Evolutionary conservation across 2,888 invertebrate species (phyloP), one percentile per base, ranked within the genome.

Genomic region (Pheosia gnoma): DNA sequence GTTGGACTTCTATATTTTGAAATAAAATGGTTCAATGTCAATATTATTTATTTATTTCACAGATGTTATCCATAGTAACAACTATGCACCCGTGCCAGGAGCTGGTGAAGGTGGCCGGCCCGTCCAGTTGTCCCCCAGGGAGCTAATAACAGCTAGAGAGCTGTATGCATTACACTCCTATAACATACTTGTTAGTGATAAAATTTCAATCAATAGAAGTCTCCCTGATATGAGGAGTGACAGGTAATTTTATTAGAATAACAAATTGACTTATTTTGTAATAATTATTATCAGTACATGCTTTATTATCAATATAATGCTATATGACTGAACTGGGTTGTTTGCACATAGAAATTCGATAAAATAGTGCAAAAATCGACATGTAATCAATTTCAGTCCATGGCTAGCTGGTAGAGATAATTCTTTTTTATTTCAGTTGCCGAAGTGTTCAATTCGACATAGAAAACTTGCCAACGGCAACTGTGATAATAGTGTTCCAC

Each of bases 401-500:
- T n/a, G 39, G 5, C 39, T 39, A 5, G 4, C 39, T 39, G 4
- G 5, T 39, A 5, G 5, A 5, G 39, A 39, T 39, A 39, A 39
- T 39, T 51, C 53, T 61, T 13, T 60, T 55, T 25, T 25, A 25
- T 88, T 88, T 60, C 81, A 93, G 93, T 69, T 93, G 93, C 73
- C 86, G 79, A 75, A 79, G 74, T 69, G 86, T 89, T 54, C 67
- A 85, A 39, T 91, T 85, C 64, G 81, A 87, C 59, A 84, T 94
- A 64, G 86, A 88, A n/a, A 94, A 94, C 59, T 90, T 99, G 60
- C 99, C 99, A 0, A 96, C 95, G 70, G 98, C 98, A 0, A 97
- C 97, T 70, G 95, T 99, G 13, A 97, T 99, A 59, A 98, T 99
- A 71, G 99, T 99, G 1, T 99, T 99, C 86, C 99, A 99, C 86